These are phyloP conservation scores for Caprella mutica DNA, from an alignment of 2,888 invertebrate species.

Conservation along the genomic window DNA sequence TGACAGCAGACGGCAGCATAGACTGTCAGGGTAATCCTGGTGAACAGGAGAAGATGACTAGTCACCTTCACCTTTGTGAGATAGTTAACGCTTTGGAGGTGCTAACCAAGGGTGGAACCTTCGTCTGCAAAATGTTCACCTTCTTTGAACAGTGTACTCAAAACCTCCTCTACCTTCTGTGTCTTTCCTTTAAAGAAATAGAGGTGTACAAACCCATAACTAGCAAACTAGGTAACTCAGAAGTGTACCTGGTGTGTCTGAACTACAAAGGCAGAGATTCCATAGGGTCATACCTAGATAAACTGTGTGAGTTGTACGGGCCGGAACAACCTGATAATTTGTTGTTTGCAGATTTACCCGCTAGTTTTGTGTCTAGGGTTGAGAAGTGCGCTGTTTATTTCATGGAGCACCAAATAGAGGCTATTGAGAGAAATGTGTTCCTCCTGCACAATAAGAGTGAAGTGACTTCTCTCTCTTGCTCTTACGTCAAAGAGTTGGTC, in stretches of 20 bases:
- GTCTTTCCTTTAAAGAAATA: constrained; percentile 58
- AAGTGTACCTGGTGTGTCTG: constrained; percentile 70
- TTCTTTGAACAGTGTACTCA: constrained; percentile 72
- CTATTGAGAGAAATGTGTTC: constrained; percentile 21
- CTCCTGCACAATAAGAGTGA: constrained; percentile 12
- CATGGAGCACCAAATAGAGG: constrained; percentile 37
- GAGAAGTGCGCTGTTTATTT: constrained; percentile 54
- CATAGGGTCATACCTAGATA: constrained; percentile 43
- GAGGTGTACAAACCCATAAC: constrained; percentile 75
- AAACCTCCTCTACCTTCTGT: constrained; percentile 64
- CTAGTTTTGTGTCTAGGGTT: constrained; percentile 53
- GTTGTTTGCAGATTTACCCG: constrained; percentile 54
- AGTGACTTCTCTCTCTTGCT: background rate
- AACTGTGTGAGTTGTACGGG: constrained; percentile 38
- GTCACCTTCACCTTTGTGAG: constrained; percentile 72
- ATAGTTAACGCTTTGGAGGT: constrained; percentile 60
- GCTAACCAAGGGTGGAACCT: constrained; percentile 58
- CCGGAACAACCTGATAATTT: constrained; percentile 11
- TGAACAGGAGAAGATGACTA: constrained; percentile 70
- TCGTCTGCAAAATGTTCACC: constrained; percentile 83
- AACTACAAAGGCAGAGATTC: constrained; percentile 47
- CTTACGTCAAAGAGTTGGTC: constrained; percentile 1
- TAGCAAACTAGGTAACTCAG: constrained; percentile 91
- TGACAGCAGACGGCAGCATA: constrained; percentile 90
- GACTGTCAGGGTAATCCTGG: constrained; percentile 69